A percentile compares a stretch with the other conserved stretches of the same genome.
phyloP scores from a whole-genome alignment of 2,888 invertebrate species.

The Melitaea athalia region DNA sequence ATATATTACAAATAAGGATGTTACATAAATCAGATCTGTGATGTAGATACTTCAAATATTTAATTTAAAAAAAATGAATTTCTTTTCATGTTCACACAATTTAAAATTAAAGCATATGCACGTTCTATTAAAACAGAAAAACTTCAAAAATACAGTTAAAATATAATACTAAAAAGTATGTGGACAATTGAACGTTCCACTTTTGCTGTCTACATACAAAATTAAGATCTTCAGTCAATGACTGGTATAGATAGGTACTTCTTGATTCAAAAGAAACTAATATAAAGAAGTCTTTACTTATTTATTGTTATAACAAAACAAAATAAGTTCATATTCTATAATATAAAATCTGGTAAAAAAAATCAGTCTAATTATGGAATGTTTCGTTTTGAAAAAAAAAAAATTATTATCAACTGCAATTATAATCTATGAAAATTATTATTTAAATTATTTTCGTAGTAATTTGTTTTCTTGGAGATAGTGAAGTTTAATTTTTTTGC shows the following conservation, averaged over 20 bases:
- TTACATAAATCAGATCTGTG: no score
- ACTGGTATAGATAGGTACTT: not conserved
- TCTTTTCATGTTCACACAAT: no score
- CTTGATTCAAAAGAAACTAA: not conserved
- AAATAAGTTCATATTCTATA: not conserved
- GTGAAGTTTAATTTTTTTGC: not conserved
- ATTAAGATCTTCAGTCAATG: not conserved
- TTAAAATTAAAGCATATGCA: not conserved
- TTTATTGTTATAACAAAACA: not conserved
- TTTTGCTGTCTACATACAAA: not conserved
- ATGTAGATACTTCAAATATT: no score
- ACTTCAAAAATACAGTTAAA: not conserved
- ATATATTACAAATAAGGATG: no score
- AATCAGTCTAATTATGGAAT: conserved; percentile 34
- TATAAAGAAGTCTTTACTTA: not conserved
- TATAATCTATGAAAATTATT: not conserved
- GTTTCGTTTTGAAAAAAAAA: conserved; percentile 17
- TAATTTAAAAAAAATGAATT: no score
- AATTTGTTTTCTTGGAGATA: not conserved
- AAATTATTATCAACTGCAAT: conserved; percentile 6
- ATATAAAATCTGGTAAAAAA: conserved; percentile 11
- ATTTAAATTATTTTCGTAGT: not conserved
- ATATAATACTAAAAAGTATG: not conserved
- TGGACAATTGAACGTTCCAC: not conserved
- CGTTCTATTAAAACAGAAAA: not conserved